Base-by-base conservation (phyloP, 92 coral and sea anemone genomes). In the Phenganax stokvisi region DNA sequence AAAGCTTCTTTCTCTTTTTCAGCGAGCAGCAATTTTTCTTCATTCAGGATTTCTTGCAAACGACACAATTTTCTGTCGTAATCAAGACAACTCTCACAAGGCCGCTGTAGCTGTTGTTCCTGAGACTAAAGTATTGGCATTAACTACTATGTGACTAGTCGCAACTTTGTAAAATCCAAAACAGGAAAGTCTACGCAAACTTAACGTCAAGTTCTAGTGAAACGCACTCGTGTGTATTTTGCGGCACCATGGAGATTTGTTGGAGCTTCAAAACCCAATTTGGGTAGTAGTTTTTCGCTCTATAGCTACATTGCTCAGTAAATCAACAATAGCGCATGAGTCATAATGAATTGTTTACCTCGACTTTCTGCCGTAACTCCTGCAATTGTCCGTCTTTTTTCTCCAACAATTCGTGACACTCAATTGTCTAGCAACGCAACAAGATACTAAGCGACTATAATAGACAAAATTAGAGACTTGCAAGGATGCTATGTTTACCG, bases 1-100 rank as follows among this genome's bases (percentile, higher is more conserved):
- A 30, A 10, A 13, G 63, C 3, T 63, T 78, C 82, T 25, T 78
- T 78, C 11, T 78, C 59, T 78, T 78, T 78, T 0, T 44, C 57
- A 15, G 72, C 52, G 15, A 78, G 54, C 2, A 30, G 72, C 52
- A 60, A 44, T 78, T 78, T 78, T 51, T 78, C 82, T 52, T 61
- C 57, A 56, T 78, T 78, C 6, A 85, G 85, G 12, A 77, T 58
- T 9, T 88, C 66, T 72, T 94, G 98, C 66, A 89, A 69, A 60
- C 82, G 87, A 81, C 98, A 94, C 51, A 94, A 86, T 67, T 90
- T 93, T 62, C 84, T 90, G 78, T 94, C 98, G 30, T 94, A 94
- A 76, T 94, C 92, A 10, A 81, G 85, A 78, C 98, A 94, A 71
- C 97, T 87, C 75, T 92, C 91, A 28, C 98, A 92, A 80, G 92